These are phyloP conservation scores for Thamnophis sirtalis DNA, from an alignment of 2,113 vertebrate genomes.

Conservation along the genomic window DNA sequence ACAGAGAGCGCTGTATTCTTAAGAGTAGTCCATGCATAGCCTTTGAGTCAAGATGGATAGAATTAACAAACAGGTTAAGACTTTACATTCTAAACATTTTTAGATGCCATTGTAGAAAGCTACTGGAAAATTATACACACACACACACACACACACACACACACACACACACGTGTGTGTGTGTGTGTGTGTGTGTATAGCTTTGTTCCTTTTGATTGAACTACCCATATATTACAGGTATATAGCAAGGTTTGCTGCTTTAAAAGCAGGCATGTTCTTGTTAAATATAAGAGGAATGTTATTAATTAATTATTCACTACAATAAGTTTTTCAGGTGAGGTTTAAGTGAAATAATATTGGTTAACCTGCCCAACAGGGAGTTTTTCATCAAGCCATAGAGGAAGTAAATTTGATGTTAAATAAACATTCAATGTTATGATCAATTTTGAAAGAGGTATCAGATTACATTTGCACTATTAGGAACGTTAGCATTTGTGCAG, in stretches of 20 bases:
- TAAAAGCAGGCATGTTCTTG: slow-evolving; percentile 38
- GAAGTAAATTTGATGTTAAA: slow-evolving; percentile 59
- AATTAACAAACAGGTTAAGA: slow-evolving; percentile 8
- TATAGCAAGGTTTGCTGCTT: slow-evolving; percentile 43
- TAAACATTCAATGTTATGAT: slow-evolving; percentile 53
- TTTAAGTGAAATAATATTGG: slow-evolving; percentile 15
- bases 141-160: too few species aligned
- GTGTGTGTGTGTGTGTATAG: too few species aligned
- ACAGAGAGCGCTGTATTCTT: not conserved
- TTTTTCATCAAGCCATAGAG: slow-evolving; percentile 71
- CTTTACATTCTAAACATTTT: slow-evolving; percentile 30
- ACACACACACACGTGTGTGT: too few species aligned
- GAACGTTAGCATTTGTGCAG: slow-evolving; percentile 67
- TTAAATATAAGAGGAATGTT: slow-evolving; percentile 44
- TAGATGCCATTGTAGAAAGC: slow-evolving; percentile 40
- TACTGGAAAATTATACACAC: too few species aligned
- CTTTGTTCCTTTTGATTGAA: slow-evolving; percentile 42
- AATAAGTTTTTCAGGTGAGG: slow-evolving; percentile 40
- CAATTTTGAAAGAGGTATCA: slow-evolving; percentile 57
- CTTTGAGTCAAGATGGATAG: not conserved
- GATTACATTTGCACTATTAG: slow-evolving; percentile 76
- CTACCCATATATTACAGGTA: slow-evolving; percentile 31
- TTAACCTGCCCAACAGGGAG: slow-evolving; percentile 36
- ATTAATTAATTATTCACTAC: slow-evolving; percentile 22
- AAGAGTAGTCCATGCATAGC: not conserved